A percentile compares a stretch with the other conserved stretches of the same genome.
Evolutionary conservation across 2,888 invertebrate genomes (phyloP).

Genomic region (Nomada fucata): DNA sequence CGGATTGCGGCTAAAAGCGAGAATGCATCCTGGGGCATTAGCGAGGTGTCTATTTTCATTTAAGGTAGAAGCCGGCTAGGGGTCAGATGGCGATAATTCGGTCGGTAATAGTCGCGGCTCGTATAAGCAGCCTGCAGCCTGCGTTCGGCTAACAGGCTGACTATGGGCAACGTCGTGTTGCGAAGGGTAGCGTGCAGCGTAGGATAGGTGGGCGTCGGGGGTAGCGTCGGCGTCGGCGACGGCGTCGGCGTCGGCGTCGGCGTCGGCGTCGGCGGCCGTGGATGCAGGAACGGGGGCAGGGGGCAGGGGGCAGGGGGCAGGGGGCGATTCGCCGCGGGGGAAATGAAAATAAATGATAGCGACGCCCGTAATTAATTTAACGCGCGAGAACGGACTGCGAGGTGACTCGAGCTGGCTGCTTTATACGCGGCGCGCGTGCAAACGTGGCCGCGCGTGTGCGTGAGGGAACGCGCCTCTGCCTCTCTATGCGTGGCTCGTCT

Average conservation of each 20-base stretch:
- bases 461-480: constrained; percentile 37
- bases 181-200: neutral
- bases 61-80: constrained; percentile 62
- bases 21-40: constrained; percentile 62
- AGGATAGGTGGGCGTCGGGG: neutral
- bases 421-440: constrained; percentile 69
- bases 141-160: constrained; percentile 56
- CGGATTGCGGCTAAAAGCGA: constrained; percentile 67
- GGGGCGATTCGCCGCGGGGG: constrained; percentile 76
- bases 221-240: neutral
- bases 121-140: constrained; percentile 62
- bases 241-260: neutral
- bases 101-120: constrained; percentile 66
- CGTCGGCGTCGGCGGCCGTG: constrained; percentile 1
- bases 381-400: constrained; percentile 76
- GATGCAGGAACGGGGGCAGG: constrained; percentile 12
- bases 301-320: constrained; percentile 48
- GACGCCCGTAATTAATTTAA: constrained; percentile 81
- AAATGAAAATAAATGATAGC: constrained; percentile 83
- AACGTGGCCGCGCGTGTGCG: constrained; percentile 59
- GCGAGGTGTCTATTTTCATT: constrained; percentile 72
- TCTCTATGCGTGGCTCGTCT: constrained; percentile 23
- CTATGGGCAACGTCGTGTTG: constrained; percentile 17
- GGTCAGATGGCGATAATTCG: constrained; percentile 72
- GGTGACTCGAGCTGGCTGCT: constrained; percentile 73